Base-by-base conservation (phyloP, 2,113 vertebrate genomes). In the Arvicanthis niloticus region DNA sequence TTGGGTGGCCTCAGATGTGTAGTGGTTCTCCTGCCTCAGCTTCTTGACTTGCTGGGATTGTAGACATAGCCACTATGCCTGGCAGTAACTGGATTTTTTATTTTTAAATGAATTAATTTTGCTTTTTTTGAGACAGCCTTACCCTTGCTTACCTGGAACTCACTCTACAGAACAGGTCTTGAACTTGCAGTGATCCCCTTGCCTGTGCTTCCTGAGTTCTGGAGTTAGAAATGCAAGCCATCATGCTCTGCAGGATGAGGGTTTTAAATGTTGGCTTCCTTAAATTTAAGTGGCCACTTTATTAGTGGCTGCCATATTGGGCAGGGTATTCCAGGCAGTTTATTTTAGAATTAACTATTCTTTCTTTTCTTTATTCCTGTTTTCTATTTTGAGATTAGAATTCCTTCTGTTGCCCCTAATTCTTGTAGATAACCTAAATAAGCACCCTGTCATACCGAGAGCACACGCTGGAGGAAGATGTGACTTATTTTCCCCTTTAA, bases 231-330 rank as follows among this genome's bases (percentile, higher is more conserved):
- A 2, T 73, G 7, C 1, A n/a, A 53, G 81, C 62, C 29, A 51
- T 16, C 37, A 29, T 45, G 65, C 51, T 29, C 29, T 51, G n/a
- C 26, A 70, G 75, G n/a, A 72, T 29, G 21, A 72, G 45, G 82
- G 19, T 70, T 89, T 88, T 89, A 75, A n/a, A 80, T 68, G 92
- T 93, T 73, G 45, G n/a, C 87, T 86, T 42, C 58, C 62, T 88
- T 87, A 65, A 67, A 31, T 86, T 24, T 96, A 77, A 89, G n/a
- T 91, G 75, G 24, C 22, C 17, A 53, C 7, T 3, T 81, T 48
- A 31, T 31, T 48, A 2, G 16, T 68, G 26, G 21, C 21, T 90
- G 2, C 53, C 48, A 5, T 84, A 0, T 68, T 40, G 9, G 56
- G 51, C 37, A 89, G 16, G 80, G 26, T 48, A 17, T 77, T 91